Conservation (phyloP, 1,140 invertebrate genomes). For the Platorchestia sp. region DNA sequence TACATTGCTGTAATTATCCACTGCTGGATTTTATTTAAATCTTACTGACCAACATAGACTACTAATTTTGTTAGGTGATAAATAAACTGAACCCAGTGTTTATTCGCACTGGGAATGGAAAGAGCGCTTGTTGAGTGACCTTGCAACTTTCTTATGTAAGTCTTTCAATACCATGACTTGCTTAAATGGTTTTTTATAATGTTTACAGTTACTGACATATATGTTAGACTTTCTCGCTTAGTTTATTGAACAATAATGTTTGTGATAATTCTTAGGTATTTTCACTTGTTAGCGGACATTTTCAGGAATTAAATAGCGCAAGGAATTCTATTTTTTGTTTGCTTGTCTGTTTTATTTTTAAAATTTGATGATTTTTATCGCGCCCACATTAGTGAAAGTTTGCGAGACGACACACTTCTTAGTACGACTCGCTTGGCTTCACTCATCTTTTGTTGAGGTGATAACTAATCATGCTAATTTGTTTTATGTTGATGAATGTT, state of each 20-base stretch:
- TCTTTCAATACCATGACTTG: not conserved
- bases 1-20: not conserved
- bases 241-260: not conserved
- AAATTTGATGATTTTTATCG: not conserved
- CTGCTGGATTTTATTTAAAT: not conserved
- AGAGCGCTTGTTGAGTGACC: not conserved
- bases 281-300: not conserved
- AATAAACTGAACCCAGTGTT: not conserved
- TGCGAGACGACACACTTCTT: not conserved
- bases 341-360: not conserved
- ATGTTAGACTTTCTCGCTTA: not conserved
- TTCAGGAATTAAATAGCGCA: not conserved
- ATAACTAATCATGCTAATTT: not conserved
- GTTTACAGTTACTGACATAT: not conserved
- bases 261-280: not conserved
- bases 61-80: not conserved
- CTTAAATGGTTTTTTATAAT: not conserved
- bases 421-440: not conserved
- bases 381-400: not conserved
- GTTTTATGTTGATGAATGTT: slow-evolving; percentile 4
- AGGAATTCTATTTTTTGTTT: not conserved
- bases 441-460: not conserved
- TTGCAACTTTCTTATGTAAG: not conserved
- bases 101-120: not conserved
- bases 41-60: not conserved